A percentile compares a stretch with the other conserved stretches of the same genome.
phyloP scores from a whole-genome alignment of 2,113 vertebrate genomes.

The Pelodiscus sinensis region DNA sequence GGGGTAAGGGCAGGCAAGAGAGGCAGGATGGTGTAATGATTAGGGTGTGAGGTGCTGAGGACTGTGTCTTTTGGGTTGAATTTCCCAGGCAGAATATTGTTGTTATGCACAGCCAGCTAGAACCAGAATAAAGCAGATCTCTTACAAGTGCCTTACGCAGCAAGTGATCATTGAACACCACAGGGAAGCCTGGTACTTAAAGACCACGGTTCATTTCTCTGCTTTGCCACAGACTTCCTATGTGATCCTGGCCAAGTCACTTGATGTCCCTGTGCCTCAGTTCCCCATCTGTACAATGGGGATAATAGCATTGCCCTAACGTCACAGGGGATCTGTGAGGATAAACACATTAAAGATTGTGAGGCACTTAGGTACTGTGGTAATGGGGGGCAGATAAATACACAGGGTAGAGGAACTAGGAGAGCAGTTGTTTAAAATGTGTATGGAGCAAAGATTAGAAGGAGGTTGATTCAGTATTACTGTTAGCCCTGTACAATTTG shows the following conservation, averaged over 20 bases:
- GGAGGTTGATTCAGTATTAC: not conserved
- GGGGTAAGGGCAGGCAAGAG: not conserved
- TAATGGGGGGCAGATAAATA: not conserved
- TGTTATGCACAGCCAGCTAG: not conserved
- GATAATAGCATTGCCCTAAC: not conserved
- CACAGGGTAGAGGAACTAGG: not conserved
- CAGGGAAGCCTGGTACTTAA: not conserved
- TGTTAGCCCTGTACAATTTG: not conserved
- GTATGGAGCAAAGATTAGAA: not conserved
- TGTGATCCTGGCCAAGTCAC: not conserved
- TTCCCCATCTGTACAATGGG: not conserved
- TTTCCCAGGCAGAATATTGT: not conserved
- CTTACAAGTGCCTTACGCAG: not conserved
- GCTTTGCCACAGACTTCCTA: not conserved
- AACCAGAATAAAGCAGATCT: not conserved
- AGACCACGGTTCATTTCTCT: not conserved
- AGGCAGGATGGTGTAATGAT: not conserved
- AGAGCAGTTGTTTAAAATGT: not conserved
- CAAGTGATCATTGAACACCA: not conserved
- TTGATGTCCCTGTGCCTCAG: not conserved
- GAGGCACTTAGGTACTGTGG: not conserved
- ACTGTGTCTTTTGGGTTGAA: not conserved
- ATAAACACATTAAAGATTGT: not conserved
- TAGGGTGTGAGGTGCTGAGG: not conserved
- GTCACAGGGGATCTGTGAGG: not conserved